These are phyloP conservation scores for Phoronis australis DNA, from an alignment of 2,888 invertebrate species.

Conservation along the genomic window DNA sequence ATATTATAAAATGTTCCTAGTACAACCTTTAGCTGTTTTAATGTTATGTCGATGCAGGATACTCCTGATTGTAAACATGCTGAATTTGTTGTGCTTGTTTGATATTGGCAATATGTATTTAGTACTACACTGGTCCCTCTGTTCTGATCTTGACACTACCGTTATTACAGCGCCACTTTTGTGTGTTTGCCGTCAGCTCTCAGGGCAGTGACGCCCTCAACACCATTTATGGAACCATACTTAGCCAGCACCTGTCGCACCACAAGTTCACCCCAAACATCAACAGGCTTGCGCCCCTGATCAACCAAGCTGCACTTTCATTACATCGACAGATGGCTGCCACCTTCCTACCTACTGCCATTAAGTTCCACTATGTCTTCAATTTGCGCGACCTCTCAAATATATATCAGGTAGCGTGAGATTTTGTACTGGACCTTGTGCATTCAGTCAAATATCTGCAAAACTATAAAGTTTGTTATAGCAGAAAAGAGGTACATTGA, in stretches of 20 bases:
- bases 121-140: no score
- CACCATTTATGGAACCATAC: slow-evolving; percentile 82
- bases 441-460: slow-evolving; percentile 42
- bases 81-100: no score
- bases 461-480: neutral
- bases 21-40: no score
- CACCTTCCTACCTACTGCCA: slow-evolving; percentile 88
- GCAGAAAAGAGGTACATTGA: no score
- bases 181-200: slow-evolving; percentile 63
- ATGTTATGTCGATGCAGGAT: no score
- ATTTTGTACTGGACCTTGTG: neutral
- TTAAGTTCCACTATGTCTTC: slow-evolving; percentile 95
- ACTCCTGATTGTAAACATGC: no score
- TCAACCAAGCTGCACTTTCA: slow-evolving; percentile 76
- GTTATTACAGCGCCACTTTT: slow-evolving; percentile 53
- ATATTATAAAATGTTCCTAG: no score
- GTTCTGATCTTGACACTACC: no score
- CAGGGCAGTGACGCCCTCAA: slow-evolving; percentile 77
- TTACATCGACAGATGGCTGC: slow-evolving; percentile 81
- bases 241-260: slow-evolving; percentile 61
- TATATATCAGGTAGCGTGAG: slow-evolving; percentile 73
- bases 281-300: slow-evolving; percentile 65
- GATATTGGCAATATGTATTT: no score
- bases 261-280: slow-evolving; percentile 71
- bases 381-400: slow-evolving; percentile 92